A percentile compares a stretch with the other conserved stretches of the same genome.
Conservation (phyloP, 2,888 invertebrate genomes). For the Acronicta psi region DNA sequence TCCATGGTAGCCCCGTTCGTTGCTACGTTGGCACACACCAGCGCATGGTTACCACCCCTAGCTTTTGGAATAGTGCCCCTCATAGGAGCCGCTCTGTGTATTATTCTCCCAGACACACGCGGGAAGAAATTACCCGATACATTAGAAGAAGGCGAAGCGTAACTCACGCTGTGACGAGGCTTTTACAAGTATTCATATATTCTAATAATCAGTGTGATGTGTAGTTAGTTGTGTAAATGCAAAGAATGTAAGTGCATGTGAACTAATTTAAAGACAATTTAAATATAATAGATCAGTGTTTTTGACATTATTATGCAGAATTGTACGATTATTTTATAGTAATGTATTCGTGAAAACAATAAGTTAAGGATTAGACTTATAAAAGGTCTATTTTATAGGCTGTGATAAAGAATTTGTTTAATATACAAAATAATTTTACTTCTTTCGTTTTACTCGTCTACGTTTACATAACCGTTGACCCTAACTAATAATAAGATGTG, state of each 20-base stretch:
- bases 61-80: constrained; percentile 92
- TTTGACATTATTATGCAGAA: constrained; percentile 20
- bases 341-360: constrained; percentile 31
- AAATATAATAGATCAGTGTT: constrained; percentile 16
- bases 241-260: constrained; percentile 30
- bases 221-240: constrained; percentile 21
- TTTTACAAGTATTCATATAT: constrained; percentile 58
- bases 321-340: constrained; percentile 25
- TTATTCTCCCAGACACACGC: constrained; percentile 93
- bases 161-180: constrained; percentile 36
- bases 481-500: too few relatives aligned
- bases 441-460: constrained; percentile 22
- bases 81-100: constrained; percentile 91
- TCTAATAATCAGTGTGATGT: constrained; percentile 18
- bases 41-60: constrained; percentile 91
- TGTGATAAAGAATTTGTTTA: constrained; percentile 70
- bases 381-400: constrained; percentile 70
- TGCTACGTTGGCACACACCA: constrained; percentile 89
- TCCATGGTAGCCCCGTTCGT: constrained; percentile 96
- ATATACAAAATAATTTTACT: constrained; percentile 26
- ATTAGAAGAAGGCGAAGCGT: constrained; percentile 93
- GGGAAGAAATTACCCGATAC: constrained; percentile 94
- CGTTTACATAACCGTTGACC: too few relatives aligned
- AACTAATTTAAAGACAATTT: constrained; percentile 40
- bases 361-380: constrained; percentile 41